A percentile compares a stretch with the other conserved stretches of the same genome.
phyloP scores from a whole-genome alignment of 64 coral and sea anemone genomes.

The Montipora foliosa region DNA sequence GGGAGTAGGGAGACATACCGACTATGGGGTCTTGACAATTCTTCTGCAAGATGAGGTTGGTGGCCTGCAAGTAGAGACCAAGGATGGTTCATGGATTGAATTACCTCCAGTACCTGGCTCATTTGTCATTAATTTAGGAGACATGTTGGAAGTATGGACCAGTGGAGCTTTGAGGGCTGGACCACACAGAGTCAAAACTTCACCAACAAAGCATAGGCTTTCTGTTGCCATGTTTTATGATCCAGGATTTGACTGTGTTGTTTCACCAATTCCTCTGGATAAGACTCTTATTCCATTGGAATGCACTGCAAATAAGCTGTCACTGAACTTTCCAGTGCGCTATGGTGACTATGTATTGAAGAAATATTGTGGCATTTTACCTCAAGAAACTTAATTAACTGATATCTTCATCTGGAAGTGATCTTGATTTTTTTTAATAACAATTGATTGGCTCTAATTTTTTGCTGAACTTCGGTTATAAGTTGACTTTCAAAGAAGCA shows the following conservation, averaged over 20 bases:
- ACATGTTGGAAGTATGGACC: conserved; percentile 85
- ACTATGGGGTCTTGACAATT: conserved; percentile 69
- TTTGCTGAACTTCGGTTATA: no score
- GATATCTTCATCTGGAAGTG: background rate
- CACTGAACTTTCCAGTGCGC: conserved; percentile 40
- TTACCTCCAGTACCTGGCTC: conserved; percentile 66
- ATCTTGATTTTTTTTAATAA: no score
- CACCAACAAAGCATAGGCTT: conserved; percentile 40
- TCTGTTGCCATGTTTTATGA: conserved; percentile 80
- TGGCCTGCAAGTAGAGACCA: conserved; percentile 55
- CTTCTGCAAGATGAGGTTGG: conserved; percentile 78
- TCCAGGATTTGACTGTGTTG: conserved; percentile 64
- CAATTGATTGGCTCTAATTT: no score
- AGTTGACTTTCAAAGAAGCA: no score
- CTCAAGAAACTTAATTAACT: background rate
- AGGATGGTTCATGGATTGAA: conserved; percentile 63
- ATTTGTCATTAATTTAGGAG: conserved; percentile 78
- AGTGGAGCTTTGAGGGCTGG: conserved; percentile 71
- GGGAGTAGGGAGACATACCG: conserved; percentile 71
- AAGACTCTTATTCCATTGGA: conserved; percentile 60
- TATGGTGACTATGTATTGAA: conserved; percentile 72
- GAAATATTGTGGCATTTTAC: conserved; percentile 67
- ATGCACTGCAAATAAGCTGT: background rate
- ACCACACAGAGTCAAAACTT: conserved; percentile 68
- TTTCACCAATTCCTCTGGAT: conserved; percentile 58